Evolutionary conservation across 2,888 invertebrate species (phyloP), one percentile per base, ranked within the genome.

Genomic region (Deilephila porcellus): DNA sequence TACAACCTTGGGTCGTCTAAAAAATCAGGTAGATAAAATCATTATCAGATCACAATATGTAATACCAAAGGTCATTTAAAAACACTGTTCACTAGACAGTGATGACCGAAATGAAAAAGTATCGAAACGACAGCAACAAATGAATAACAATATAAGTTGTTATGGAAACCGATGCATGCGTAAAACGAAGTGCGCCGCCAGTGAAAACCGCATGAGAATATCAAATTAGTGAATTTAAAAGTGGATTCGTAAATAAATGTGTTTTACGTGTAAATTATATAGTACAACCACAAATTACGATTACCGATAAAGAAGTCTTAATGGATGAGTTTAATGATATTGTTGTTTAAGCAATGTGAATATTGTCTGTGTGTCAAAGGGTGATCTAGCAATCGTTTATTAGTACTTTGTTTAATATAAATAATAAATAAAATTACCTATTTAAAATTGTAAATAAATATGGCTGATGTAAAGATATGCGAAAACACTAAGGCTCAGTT

Each of bases 321-420:
- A 67, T 67, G 67, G 67, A 67, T 67, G 67, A 52, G 25, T 25
- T 25, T 45, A 67, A 52, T 14, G 14, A 20, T 20, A 52, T 20
- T 20, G 5, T 37, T 45, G 45, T 52, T 67, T 17, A 7, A 25
- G 45, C 25, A 45, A 45, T 52, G 67, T 67, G 45, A 67, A 67
- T 67, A 56, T 52, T 52, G 67, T 67, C 67, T 45, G 20, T 45
- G 52, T 67, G 67, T 52, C 25, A 67, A 52, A 67, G 62, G 32
- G 32, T 63, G 17, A 62, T 62, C 29, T 62, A 62, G 17, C 17
- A 25, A 17, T 29, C 60, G n/a, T 20, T 20, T 25, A 3, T 0
- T 8, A 60, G 11, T 3, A n/a, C 4, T 59, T 59, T 20, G 5
- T 32, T 5, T 5, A 32, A 32, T 32, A 32, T 32, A 32, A 32